phyloP scores from a whole-genome alignment of 2,888 invertebrate genomes.

The Diachrysia chrysitis region DNA sequence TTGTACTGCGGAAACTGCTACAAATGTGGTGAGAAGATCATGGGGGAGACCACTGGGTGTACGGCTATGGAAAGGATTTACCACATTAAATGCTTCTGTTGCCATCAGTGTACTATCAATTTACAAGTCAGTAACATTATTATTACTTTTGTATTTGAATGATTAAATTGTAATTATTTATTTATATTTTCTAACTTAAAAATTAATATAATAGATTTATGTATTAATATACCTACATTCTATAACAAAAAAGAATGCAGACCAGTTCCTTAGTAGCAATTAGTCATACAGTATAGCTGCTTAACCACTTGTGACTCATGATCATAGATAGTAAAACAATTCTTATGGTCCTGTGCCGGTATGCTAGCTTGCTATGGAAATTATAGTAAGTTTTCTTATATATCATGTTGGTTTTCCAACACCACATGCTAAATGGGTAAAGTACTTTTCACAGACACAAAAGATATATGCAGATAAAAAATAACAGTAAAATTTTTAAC shows the following conservation, averaged over 20 bases:
- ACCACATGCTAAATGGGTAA: too few species aligned
- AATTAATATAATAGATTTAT: neutral
- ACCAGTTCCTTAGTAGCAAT: slow-evolving; percentile 9
- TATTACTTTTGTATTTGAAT: neutral
- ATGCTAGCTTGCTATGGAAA: neutral
- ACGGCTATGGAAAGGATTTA: slow-evolving; percentile 99
- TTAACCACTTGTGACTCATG: slow-evolving; percentile 14
- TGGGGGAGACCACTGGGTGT: slow-evolving; percentile 98
- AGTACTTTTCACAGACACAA: too few species aligned
- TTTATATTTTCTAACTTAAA: neutral
- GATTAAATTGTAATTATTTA: neutral
- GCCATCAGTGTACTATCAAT: slow-evolving; percentile 96
- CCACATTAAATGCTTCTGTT: slow-evolving; percentile 98
- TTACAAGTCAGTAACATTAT: slow-evolving; percentile 87
- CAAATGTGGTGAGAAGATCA: slow-evolving; percentile 97
- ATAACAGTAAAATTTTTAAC: too few species aligned
- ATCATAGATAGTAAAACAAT: neutral
- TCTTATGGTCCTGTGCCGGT: neutral
- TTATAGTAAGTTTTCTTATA: neutral
- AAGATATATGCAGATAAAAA: too few species aligned
- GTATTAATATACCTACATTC: neutral
- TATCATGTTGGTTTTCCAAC: too few species aligned
- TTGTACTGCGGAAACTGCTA: slow-evolving; percentile 96
- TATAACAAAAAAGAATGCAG: neutral
- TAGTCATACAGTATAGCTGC: slow-evolving; percentile 12